phyloP scores from a whole-genome alignment of 1,140 invertebrate genomes.

The Achroia grisella region DNA sequence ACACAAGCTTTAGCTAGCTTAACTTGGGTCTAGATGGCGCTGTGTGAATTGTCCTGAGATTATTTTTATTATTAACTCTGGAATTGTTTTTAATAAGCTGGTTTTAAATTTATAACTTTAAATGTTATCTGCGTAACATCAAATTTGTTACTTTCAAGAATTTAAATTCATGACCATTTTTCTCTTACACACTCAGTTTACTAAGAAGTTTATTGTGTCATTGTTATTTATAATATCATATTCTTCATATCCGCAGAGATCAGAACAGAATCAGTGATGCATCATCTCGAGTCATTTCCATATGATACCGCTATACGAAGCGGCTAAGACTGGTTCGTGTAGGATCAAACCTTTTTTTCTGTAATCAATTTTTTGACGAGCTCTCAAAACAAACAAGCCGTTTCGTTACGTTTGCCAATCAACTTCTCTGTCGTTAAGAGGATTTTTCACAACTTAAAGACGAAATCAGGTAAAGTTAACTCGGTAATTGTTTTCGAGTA shows the following conservation, averaged over 20 bases:
- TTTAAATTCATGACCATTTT: too few species aligned
- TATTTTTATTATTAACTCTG: too few species aligned
- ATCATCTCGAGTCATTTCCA: slow-evolving; percentile 46
- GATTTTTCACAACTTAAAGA: slow-evolving; percentile 6
- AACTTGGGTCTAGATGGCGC: too few species aligned
- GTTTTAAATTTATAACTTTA: too few species aligned
- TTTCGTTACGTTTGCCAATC: slow-evolving; percentile 6
- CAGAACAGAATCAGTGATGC: slow-evolving; percentile 22
- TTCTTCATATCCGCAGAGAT: slow-evolving; percentile 17
- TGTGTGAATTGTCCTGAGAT: too few species aligned
- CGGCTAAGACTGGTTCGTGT: slow-evolving; percentile 32
- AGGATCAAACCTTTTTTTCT: slow-evolving; percentile 54
- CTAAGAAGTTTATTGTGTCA: slow-evolving; percentile 11
- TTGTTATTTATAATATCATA: slow-evolving; percentile 24
- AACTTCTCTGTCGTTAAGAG: slow-evolving; percentile 3
- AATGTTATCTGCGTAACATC: too few species aligned
- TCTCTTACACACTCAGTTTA: not conserved
- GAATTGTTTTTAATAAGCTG: too few species aligned
- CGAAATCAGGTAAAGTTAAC: slow-evolving; percentile 3
- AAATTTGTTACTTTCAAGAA: too few species aligned
- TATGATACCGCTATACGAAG: slow-evolving; percentile 56
- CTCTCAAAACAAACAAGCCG: slow-evolving; percentile 57
- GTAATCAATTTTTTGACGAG: slow-evolving; percentile 52
- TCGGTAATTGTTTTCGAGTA: slow-evolving; percentile 25
- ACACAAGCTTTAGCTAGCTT: too few species aligned